Evolutionary conservation across 2,888 invertebrate genomes (phyloP).

Genomic region (Diarsia brunnea): DNA sequence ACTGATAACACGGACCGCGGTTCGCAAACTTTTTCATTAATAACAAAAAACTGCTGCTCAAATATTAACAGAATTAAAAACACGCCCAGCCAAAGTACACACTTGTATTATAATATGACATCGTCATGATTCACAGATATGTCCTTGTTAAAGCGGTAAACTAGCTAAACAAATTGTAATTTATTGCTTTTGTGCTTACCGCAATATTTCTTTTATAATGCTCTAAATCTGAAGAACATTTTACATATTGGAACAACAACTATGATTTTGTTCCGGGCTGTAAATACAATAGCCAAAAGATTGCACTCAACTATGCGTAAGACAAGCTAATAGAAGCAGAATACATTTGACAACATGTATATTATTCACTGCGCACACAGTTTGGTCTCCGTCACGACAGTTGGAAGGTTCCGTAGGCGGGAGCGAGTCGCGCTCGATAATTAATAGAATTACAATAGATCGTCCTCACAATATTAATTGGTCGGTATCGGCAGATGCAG

Average conservation of each 20-base stretch:
- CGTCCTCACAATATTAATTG: conserved; percentile 59
- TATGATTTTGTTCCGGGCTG: not conserved
- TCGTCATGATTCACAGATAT: conserved; percentile 37
- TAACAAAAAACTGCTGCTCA: not conserved
- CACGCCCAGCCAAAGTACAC: not conserved
- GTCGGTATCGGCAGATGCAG: conserved; percentile 53
- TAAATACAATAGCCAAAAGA: conserved; percentile 2
- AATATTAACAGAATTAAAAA: conserved; percentile 6
- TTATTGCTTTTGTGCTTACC: conserved; percentile 8
- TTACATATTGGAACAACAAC: not conserved
- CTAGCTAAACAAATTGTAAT: conserved; percentile 3
- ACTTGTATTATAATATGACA: conserved; percentile 7
- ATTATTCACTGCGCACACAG: not conserved
- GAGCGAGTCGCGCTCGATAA: conserved; percentile 22
- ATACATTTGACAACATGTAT: not conserved
- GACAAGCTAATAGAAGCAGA: not conserved
- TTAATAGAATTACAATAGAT: conserved; percentile 53
- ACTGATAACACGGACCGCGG: conserved; percentile 72
- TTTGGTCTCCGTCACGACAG: conserved; percentile 1
- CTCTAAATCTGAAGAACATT: not conserved
- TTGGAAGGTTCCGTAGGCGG: conserved; percentile 20
- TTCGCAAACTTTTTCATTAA: conserved; percentile 71
- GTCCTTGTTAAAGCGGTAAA: conserved; percentile 27
- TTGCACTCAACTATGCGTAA: conserved; percentile 11
- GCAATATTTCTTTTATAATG: not conserved